Conservation (phyloP, 2,797 vertebrate genomes). For the Eulemur coronatus region DNA sequence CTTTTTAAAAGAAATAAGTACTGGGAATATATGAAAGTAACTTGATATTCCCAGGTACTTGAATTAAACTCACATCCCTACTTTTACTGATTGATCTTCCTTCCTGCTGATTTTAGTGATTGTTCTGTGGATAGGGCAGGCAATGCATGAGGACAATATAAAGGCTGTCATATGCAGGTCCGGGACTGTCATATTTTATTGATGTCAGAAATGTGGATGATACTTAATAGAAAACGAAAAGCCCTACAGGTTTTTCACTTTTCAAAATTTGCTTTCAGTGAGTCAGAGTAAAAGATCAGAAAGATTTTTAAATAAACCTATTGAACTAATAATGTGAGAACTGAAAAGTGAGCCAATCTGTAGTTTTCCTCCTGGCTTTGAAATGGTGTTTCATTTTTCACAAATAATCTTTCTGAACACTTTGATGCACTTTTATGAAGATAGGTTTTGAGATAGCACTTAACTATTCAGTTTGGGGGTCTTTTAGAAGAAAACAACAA, state of each 20-base stretch:
- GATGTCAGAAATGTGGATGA: background rate
- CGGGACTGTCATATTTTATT: conserved; percentile 16
- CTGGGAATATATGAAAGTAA: background rate
- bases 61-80: background rate
- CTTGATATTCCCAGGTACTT: background rate
- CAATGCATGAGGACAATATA: background rate
- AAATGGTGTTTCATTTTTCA: conserved; percentile 45
- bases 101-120: background rate
- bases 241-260: background rate
- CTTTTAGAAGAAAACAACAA: background rate
- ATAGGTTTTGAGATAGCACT: background rate
- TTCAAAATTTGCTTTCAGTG: background rate
- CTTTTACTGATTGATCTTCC: background rate
- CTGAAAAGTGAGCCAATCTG: background rate
- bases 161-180: background rate
- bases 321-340: conserved; percentile 24
- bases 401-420: conserved; percentile 46
- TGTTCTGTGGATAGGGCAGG: background rate
- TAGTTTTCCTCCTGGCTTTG: conserved; percentile 32
- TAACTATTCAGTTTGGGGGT: background rate
- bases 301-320: conserved; percentile 6
- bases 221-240: conserved; percentile 58
- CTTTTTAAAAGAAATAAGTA: background rate
- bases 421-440: background rate
- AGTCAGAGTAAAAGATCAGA: conserved; percentile 32